Conservation (phyloP, 2,888 invertebrate genomes). For the Torymus texanus region DNA sequence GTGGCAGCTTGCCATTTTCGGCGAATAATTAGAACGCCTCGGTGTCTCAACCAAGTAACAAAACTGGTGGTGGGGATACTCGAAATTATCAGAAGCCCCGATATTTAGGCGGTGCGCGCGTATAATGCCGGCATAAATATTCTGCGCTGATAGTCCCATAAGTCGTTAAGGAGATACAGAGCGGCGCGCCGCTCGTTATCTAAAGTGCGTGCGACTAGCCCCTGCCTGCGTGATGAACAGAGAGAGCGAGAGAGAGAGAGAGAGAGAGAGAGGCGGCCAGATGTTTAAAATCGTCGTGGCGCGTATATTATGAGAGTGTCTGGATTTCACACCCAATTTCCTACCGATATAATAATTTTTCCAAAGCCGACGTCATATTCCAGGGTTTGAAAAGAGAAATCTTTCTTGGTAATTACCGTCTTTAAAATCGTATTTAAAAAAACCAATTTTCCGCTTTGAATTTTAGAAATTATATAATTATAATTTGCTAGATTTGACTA, state of each 20-base stretch:
- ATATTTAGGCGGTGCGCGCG: constrained; percentile 14
- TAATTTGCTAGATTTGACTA: no score
- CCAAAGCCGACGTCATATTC: background rate
- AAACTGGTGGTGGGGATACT: background rate
- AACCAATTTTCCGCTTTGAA: no score
- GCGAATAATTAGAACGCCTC: no score
- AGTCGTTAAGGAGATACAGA: constrained; percentile 45
- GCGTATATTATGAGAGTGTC: background rate
- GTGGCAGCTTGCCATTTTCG: no score
- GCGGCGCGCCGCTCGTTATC: constrained; percentile 31
- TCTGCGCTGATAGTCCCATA: constrained; percentile 48
- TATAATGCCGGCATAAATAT: constrained; percentile 49
- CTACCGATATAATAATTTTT: constrained; percentile 25
- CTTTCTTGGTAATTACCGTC: no score
- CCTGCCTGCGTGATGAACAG: background rate
- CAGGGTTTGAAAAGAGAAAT: no score
- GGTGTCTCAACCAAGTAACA: background rate
- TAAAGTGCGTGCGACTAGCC: constrained; percentile 27
- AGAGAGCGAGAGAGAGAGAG: background rate
- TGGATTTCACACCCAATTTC: constrained; percentile 38
- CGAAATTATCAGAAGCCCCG: constrained; percentile 24
- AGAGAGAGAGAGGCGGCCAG: background rate
- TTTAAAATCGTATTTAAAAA: no score
- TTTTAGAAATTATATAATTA: no score
- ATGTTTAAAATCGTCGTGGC: constrained; percentile 35